phyloP scores from a whole-genome alignment of 2,888 invertebrate species.

The Oscheius sp. region DNA sequence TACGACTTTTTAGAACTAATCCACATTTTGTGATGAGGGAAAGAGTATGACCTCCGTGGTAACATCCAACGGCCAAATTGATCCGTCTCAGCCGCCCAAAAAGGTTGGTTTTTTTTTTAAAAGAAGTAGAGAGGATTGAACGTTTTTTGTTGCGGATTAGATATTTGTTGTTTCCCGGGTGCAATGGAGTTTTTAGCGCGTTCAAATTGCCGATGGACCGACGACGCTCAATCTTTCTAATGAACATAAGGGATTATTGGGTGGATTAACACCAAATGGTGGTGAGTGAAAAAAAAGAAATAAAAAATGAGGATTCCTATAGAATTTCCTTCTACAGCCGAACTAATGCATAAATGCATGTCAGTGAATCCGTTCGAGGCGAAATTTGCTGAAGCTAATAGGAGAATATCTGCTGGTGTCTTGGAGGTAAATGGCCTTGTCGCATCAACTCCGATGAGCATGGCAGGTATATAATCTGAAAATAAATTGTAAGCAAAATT shows the following conservation, averaged over 20 bases:
- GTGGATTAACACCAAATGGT: slow-evolving; percentile 27
- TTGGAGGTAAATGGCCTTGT: slow-evolving; percentile 52
- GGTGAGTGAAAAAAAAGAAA: not conserved
- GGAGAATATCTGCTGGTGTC: slow-evolving; percentile 53
- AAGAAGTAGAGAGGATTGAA: too few species aligned
- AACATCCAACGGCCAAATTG: slow-evolving; percentile 41
- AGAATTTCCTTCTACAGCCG: slow-evolving; percentile 68
- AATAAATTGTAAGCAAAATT: not conserved
- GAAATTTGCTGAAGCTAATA: slow-evolving; percentile 68
- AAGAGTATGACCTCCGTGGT: slow-evolving; percentile 39
- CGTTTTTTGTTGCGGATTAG: too few species aligned
- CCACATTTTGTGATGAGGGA: slow-evolving; percentile 9
- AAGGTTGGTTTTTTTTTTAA: not conserved
- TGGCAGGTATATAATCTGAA: not conserved
- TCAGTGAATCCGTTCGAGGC: slow-evolving; percentile 68
- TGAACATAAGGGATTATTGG: slow-evolving; percentile 3
- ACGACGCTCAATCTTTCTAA: slow-evolving; percentile 5
- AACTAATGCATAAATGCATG: slow-evolving; percentile 67
- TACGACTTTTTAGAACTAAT: not conserved
- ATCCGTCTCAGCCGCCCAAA: slow-evolving; percentile 6
- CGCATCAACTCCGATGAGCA: slow-evolving; percentile 29
- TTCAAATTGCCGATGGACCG: slow-evolving; percentile 19
- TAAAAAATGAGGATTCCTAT: not conserved
- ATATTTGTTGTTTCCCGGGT: too few species aligned
- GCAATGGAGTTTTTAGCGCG: slow-evolving; percentile 15